Evolutionary conservation across 1,140 invertebrate species (phyloP).

Genomic region (Tribolium castaneum): DNA sequence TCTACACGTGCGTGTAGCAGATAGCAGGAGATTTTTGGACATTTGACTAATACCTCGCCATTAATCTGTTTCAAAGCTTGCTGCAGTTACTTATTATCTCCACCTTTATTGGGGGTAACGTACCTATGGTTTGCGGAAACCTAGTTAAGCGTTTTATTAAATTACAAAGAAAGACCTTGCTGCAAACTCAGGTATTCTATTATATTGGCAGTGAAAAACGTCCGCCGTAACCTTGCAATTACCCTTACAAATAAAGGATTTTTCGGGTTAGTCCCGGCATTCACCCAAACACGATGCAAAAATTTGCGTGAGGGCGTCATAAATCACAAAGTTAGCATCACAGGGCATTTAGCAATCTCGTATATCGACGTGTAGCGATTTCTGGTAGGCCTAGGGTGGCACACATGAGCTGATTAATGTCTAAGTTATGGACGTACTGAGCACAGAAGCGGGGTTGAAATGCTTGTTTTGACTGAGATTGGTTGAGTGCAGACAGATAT

Average conservation of each 20-base stretch:
- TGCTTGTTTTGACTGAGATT: constrained; percentile 55
- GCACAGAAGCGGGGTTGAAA: constrained; percentile 47
- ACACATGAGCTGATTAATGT: constrained; percentile 47
- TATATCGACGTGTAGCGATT: neutral
- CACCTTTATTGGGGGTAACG: constrained; percentile 42
- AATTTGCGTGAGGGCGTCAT: neutral
- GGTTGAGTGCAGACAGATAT: constrained; percentile 53
- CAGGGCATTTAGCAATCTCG: no score
- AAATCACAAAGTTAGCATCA: no score
- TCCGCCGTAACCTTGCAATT: constrained; percentile 25
- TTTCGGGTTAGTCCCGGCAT: neutral
- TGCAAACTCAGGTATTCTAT: constrained; percentile 34
- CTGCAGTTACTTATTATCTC: constrained; percentile 50
- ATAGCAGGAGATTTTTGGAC: constrained; percentile 57
- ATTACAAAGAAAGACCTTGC: constrained; percentile 42
- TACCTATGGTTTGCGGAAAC: constrained; percentile 45
- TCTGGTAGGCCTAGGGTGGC: neutral
- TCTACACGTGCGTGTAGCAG: constrained; percentile 55
- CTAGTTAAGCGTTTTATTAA: constrained; percentile 40
- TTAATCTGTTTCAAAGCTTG: constrained; percentile 59
- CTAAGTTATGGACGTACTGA: constrained; percentile 50
- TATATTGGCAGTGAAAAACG: constrained; percentile 19
- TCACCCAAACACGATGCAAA: neutral
- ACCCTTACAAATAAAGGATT: constrained; percentile 17
- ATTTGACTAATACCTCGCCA: constrained; percentile 59